Conservation (phyloP, 2,888 invertebrate species). For the Epicampocera succincta region DNA sequence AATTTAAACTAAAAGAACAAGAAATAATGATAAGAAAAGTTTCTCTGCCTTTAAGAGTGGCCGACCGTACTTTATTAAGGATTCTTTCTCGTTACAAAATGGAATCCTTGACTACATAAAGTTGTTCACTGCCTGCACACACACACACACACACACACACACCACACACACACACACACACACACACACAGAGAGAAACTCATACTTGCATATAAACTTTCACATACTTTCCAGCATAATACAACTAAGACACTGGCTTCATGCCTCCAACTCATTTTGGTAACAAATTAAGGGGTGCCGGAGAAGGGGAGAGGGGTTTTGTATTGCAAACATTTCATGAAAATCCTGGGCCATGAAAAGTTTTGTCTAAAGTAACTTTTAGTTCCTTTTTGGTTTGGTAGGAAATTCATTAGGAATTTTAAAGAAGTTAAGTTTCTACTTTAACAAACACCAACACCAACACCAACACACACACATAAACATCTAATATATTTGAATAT, state of each 20-base stretch:
- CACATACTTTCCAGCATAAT: no score
- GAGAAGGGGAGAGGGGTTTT: no score
- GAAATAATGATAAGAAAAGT: slow-evolving; percentile 69
- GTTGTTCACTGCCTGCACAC: slow-evolving; percentile 16
- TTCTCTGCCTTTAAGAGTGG: slow-evolving; percentile 67
- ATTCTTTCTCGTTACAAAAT: slow-evolving; percentile 56
- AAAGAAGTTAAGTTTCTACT: slow-evolving; percentile 69
- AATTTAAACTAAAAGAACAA: slow-evolving; percentile 32
- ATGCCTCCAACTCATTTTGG: slow-evolving; percentile 1
- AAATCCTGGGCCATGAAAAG: slow-evolving; percentile 36
- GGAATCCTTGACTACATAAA: slow-evolving; percentile 60
- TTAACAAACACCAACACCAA: not conserved
- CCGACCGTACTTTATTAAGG: slow-evolving; percentile 58
- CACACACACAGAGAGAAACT: not conserved
- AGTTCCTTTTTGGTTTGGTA: slow-evolving; percentile 48
- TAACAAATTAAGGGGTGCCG: no score
- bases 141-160: not conserved
- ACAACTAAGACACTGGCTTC: not conserved
- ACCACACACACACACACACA: not conserved
- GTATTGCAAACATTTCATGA: slow-evolving; percentile 25
- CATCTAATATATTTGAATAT: no score
- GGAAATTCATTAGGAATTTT: slow-evolving; percentile 72
- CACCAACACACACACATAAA: no score
- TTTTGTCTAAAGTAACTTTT: slow-evolving; percentile 44
- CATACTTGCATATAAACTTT: no score